A percentile compares a stretch with the other conserved stretches of the same genome.
Conservation (phyloP, 1,140 invertebrate genomes). For the Neotoxoptera formosana region DNA sequence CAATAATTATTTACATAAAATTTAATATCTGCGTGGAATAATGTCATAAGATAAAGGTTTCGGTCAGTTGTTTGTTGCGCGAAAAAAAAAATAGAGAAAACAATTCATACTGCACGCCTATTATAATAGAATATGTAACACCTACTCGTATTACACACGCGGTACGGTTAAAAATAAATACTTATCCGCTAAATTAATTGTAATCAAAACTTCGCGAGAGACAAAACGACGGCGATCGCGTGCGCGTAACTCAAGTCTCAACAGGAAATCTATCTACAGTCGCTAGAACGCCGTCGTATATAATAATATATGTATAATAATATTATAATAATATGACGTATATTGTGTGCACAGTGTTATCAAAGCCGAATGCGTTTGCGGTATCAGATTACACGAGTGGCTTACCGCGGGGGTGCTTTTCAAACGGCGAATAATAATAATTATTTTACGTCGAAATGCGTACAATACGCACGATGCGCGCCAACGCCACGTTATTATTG, state of each 20-base stretch:
- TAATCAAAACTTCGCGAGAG: slow-evolving; percentile 29
- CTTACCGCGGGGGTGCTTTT: slow-evolving; percentile 10
- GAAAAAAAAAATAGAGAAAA: not conserved
- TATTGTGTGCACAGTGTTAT: slow-evolving; percentile 6
- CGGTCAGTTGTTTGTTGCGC: not conserved
- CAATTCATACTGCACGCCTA: not conserved
- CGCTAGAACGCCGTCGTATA: not conserved
- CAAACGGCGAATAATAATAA: slow-evolving; percentile 24
- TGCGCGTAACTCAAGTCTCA: slow-evolving; percentile 19
- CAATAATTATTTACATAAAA: not conserved
- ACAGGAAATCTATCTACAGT: not conserved
- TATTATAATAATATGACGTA: slow-evolving; percentile 6
- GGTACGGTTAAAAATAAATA: slow-evolving; percentile 21
- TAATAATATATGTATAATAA: not conserved
- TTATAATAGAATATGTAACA: not conserved
- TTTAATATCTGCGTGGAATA: not conserved
- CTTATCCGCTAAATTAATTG: not conserved
- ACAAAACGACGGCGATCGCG: slow-evolving; percentile 5
- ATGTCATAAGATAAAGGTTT: not conserved
- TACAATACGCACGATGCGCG: not conserved
- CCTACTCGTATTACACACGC: not conserved
- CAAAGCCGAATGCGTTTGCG: slow-evolving; percentile 4
- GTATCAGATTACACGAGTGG: slow-evolving; percentile 26
- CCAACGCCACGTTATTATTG: no score
- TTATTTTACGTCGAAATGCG: slow-evolving; percentile 20